Base-by-base conservation (phyloP, 2,797 vertebrate species). In the Malacoctenus gilli region DNA sequence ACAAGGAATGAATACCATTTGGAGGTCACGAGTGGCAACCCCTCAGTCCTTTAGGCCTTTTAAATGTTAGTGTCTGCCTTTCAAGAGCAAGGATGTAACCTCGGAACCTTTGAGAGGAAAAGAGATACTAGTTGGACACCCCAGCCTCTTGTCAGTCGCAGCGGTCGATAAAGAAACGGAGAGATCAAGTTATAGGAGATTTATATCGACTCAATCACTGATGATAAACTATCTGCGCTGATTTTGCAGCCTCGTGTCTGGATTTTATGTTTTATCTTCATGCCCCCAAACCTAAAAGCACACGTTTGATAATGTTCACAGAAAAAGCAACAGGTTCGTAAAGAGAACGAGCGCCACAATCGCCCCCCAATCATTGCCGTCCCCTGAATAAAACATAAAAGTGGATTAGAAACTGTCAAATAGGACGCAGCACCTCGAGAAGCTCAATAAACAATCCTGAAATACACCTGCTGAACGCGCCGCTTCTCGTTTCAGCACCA, bases 1-100 rank as follows among this genome's bases (percentile, higher is more conserved):
- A 85, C 86, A 86, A 86, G 87, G 89, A 93, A 93, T 92, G 91
- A 92, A 87, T 87, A 91, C 89, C 89, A 92, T 92, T 91, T 92
- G 87, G 91, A 91, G 91, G 91, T 93, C 90, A 91, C 57, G 38
- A 77, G 88, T 87, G 83, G 79, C 75, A 78, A 87, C 77, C 85
- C 65, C 60, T 66, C 64, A 63, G 85, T 87, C 79, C 85, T 86
- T 83, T 76, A 80, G 82, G 75, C 87, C 85, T 89, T 92, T 90
- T 79, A 90, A 90, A 93, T 91, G 89, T 91, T 92, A 92, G 85
- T 83, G 89, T 90, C 85, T 87, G 83, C 77, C 88, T 89, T 88
- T 91, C 84, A 89, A 84, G 87, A 86, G 80, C 84, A 82, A 77
- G 83, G 85, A 89, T 87, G 86, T 88, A 81, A 89, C 83, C 81